These are phyloP conservation scores for Spheniscus humboldti DNA, from an alignment of 2,797 vertebrate species.

Conservation along the genomic window DNA sequence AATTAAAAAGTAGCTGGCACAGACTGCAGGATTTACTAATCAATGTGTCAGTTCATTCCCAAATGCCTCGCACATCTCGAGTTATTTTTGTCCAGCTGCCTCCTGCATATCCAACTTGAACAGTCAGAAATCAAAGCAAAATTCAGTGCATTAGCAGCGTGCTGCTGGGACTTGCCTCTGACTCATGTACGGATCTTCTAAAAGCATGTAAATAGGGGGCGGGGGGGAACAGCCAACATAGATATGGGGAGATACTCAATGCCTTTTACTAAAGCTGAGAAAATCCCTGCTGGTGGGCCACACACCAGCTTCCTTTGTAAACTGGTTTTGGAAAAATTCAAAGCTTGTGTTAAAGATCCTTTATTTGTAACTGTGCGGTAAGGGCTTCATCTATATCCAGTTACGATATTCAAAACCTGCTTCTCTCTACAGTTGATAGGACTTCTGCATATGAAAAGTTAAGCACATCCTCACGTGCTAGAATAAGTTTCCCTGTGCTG, in stretches of 20 bases:
- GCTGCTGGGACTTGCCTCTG: neutral
- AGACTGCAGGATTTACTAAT: neutral
- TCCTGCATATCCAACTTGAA: neutral
- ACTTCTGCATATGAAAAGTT: neutral
- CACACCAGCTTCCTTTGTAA: neutral
- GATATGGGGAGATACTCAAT: neutral
- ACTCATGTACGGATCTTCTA: neutral
- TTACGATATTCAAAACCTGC: neutral
- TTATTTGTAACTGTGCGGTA: neutral
- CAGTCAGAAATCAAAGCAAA: neutral
- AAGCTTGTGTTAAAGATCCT: neutral
- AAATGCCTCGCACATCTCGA: neutral
- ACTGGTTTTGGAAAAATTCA: neutral
- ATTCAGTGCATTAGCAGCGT: neutral
- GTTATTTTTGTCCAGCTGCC: neutral
- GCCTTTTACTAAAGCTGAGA: neutral
- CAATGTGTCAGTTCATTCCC: neutral
- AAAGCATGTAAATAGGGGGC: fast-evolving
- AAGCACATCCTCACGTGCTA: neutral
- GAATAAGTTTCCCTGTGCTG: neutral
- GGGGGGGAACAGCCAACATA: fast-evolving
- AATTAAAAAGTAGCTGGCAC: neutral
- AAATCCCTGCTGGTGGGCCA: neutral
- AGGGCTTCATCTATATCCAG: neutral
- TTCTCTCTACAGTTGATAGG: neutral